These are phyloP conservation scores for Drosophila seguyi DNA, from an alignment of 1,140 invertebrate species.

Conservation along the genomic window DNA sequence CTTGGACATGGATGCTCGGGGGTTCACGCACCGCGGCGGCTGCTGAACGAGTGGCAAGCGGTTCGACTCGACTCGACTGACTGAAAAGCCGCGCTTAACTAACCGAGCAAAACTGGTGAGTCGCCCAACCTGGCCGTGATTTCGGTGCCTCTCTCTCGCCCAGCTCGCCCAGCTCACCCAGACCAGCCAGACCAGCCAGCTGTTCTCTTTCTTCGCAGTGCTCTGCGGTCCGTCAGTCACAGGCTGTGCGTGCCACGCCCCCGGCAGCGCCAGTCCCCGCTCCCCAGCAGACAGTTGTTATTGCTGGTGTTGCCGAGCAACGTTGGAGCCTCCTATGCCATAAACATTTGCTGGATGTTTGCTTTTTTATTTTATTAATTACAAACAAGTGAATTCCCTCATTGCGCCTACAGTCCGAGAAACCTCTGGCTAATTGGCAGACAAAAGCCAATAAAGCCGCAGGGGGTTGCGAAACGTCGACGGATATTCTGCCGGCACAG, in stretches of 20 bases:
- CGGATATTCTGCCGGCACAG: conserved; percentile 23
- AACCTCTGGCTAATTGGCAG: conserved; percentile 31
- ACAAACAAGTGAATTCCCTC: conserved; percentile 33
- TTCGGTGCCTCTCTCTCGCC: conserved; percentile 41
- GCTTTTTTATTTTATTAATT: conserved; percentile 48
- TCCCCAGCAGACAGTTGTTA: conserved; percentile 12
- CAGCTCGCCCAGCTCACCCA: conserved; percentile 8
- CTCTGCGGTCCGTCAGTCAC: conserved; percentile 68
- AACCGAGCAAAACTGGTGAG: conserved; percentile 44
- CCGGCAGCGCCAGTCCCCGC: background rate
- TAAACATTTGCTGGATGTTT: conserved; percentile 68
- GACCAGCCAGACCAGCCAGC: conserved; percentile 8
- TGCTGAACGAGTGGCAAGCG: conserved; percentile 18
- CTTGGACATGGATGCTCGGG: conserved; percentile 61
- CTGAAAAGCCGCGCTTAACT: conserved; percentile 75
- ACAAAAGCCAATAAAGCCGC: conserved; percentile 21
- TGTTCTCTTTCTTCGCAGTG: conserved; percentile 32
- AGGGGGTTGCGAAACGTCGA: conserved; percentile 5
- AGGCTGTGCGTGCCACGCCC: conserved; percentile 20
- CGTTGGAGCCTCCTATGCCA: conserved; percentile 24
- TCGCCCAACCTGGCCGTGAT: conserved; percentile 66
- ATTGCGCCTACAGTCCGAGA: conserved; percentile 19
- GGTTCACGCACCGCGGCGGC: conserved; percentile 5
- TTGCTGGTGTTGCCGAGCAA: conserved; percentile 62
- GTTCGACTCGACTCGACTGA: conserved; percentile 35